Percentiles rank a stretch among this genome's conserved stretches.
phyloP scores from a whole-genome alignment of 2,797 vertebrate genomes.

The Zenarchopterus dispar region DNA sequence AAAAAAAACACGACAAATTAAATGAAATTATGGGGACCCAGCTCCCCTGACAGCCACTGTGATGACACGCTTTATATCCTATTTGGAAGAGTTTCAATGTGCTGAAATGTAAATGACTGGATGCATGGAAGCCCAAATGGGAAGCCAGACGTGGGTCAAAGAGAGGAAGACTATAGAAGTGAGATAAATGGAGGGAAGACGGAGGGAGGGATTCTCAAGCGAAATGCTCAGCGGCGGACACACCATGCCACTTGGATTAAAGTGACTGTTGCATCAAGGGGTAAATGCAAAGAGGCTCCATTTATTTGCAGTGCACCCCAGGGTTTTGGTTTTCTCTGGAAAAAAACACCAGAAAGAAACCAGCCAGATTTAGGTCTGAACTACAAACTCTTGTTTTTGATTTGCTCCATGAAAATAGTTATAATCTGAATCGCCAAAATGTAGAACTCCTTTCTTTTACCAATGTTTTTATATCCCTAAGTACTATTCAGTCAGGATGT shows the following conservation, averaged over 20 bases:
- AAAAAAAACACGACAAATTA: conserved; percentile 34
- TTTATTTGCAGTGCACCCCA: conserved; percentile 51
- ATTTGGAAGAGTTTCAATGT: conserved; percentile 70
- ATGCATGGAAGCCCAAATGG: conserved; percentile 77
- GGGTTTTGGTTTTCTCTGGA: conserved; percentile 50
- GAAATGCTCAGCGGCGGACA: conserved; percentile 79
- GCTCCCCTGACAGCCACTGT: conserved; percentile 61
- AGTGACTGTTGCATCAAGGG: conserved; percentile 80
- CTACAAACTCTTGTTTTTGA: neutral
- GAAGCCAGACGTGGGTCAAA: conserved; percentile 81
- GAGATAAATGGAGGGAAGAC: conserved; percentile 63
- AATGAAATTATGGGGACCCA: conserved; percentile 65
- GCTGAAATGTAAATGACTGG: conserved; percentile 75
- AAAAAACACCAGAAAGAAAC: conserved; percentile 44
- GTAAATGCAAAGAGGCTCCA: conserved; percentile 65
- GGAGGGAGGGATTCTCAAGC: conserved; percentile 76
- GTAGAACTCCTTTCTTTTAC: neutral
- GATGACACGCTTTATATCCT: conserved; percentile 77
- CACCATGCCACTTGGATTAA: conserved; percentile 86
- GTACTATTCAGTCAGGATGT: neutral
- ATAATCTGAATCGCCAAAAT: neutral
- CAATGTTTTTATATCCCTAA: neutral
- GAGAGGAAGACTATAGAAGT: conserved; percentile 76
- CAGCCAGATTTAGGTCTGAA: conserved; percentile 11
- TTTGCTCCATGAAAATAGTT: neutral